Evolutionary conservation across 2,113 vertebrate genomes (phyloP), one percentile per base, ranked within the genome.

Genomic region (Catagonus wagneri): DNA sequence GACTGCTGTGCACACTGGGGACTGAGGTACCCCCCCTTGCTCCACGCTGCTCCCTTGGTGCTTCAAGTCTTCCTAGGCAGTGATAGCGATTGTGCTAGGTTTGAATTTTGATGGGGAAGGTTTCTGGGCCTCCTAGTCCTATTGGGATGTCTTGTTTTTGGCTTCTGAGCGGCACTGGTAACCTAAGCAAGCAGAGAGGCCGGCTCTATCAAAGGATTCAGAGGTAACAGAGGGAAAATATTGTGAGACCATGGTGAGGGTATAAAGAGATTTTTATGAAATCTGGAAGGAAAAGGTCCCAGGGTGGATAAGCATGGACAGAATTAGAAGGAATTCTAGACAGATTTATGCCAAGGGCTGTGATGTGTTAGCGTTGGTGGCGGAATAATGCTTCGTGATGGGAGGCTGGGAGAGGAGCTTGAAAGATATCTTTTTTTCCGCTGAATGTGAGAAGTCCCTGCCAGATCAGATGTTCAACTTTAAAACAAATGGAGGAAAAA

Each of bases 401-500:
- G 54, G 71, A 96, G 81, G 23, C 78, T 89, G 74, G 11, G 91
- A 96, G 89, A 94, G 34, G 71, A 94, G 60, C 89, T 94, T 83
- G 76, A 78, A 96, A 94, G 79, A 87, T 63, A 71, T 89, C 56
- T 95, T 95, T 83, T 81, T 93, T 88, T 50, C 74, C 93, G 89
- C 78, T 75, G 89, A 96, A 95, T 96, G 83, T 92, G 87, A 93
- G 89, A 94, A 93, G 81, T 96, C 83, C 27, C 93, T 95, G 97
- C 97, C 96, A 93, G 94, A 96, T 98, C 97, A 97, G 97, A 97
- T 97, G 96, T 97, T 97, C 97, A 97, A 96, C 97, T 97, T 97
- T 97, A 93, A 96, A 97, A 98, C 94, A 97, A 98, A 97, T 96
- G 97, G 97, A 97, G 97, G 94, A 96, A 96, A 97, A 97, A 83